Percentiles rank a stretch among this genome's conserved stretches.
phyloP scores from a whole-genome alignment of 2,113 vertebrate species.

The Platysternon megacephalum region DNA sequence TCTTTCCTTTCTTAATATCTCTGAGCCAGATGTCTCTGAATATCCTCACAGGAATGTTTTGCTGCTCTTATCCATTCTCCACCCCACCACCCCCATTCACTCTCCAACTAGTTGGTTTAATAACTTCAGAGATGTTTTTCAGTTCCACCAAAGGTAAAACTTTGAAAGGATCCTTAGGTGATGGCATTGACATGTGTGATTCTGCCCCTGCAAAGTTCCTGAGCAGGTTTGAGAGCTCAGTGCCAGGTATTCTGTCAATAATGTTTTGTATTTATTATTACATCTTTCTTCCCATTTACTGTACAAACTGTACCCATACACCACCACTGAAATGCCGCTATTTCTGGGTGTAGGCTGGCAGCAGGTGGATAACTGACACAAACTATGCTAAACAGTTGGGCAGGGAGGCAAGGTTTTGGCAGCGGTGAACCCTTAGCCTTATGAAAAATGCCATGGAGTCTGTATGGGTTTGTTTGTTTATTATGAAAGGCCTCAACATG shows the following conservation, averaged over 20 bases:
- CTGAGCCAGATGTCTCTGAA: conserved; percentile 78
- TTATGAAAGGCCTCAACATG: conserved; percentile 18
- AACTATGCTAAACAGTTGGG: neutral
- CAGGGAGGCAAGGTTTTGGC: neutral
- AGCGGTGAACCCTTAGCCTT: neutral
- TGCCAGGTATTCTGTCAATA: conserved; percentile 49
- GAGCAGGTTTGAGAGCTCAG: conserved; percentile 16
- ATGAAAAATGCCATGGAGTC: neutral
- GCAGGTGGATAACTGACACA: neutral
- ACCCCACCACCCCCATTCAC: neutral
- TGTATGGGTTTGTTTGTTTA: neutral
- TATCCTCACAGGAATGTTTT: conserved; percentile 81
- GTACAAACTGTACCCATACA: conserved; percentile 40
- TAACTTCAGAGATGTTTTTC: conserved; percentile 84
- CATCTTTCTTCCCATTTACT: conserved; percentile 47
- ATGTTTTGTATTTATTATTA: neutral
- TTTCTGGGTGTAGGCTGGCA: conserved; percentile 1
- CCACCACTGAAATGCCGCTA: conserved; percentile 54
- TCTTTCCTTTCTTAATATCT: conserved; percentile 88
- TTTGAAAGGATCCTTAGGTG: conserved; percentile 57
- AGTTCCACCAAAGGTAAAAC: conserved; percentile 46
- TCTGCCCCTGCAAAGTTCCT: neutral
- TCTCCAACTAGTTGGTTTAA: conserved; percentile 80
- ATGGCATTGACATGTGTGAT: conserved; percentile 28
- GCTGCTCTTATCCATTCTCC: conserved; percentile 78